phyloP scores from a whole-genome alignment of 2,113 vertebrate genomes.

The Genyomyrus donnyi region DNA sequence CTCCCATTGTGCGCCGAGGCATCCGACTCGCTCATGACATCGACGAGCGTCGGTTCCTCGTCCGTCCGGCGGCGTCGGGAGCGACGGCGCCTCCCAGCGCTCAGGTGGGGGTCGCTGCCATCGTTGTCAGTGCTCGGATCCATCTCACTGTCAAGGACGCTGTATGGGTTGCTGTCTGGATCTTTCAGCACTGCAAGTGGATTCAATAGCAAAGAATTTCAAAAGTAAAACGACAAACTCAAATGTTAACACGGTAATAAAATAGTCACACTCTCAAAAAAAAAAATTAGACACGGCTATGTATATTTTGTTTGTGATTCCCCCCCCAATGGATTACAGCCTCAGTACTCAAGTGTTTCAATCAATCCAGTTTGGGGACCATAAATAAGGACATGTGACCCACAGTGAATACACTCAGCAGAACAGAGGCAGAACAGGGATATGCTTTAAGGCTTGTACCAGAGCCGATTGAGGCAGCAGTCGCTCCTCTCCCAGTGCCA shows the following conservation, averaged over 20 bases:
- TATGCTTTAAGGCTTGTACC: slow-evolving; percentile 56
- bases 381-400: not conserved
- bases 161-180: slow-evolving; percentile 82
- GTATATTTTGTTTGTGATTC: not conserved
- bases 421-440: not conserved
- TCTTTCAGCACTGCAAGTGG: slow-evolving; percentile 69
- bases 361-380: not conserved
- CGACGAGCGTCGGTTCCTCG: slow-evolving; percentile 85
- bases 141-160: slow-evolving; percentile 83
- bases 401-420: not conserved
- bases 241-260: not conserved
- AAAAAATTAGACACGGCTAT: not conserved
- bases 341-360: not conserved
- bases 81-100: slow-evolving; percentile 80
- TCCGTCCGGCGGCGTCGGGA: slow-evolving; percentile 90
- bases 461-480: slow-evolving; percentile 77
- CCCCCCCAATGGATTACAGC: not conserved
- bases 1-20: slow-evolving; percentile 85
- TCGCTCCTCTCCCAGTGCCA: slow-evolving; percentile 73
- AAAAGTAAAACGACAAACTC: not conserved
- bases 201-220: not conserved
- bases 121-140: slow-evolving; percentile 93
- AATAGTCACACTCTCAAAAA: slow-evolving; percentile 23
- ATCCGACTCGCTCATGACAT: slow-evolving; percentile 90
- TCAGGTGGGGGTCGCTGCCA: slow-evolving; percentile 84